Conservation (phyloP, 1,140 invertebrate species). For the Macrotrachela quadricornifera region DNA sequence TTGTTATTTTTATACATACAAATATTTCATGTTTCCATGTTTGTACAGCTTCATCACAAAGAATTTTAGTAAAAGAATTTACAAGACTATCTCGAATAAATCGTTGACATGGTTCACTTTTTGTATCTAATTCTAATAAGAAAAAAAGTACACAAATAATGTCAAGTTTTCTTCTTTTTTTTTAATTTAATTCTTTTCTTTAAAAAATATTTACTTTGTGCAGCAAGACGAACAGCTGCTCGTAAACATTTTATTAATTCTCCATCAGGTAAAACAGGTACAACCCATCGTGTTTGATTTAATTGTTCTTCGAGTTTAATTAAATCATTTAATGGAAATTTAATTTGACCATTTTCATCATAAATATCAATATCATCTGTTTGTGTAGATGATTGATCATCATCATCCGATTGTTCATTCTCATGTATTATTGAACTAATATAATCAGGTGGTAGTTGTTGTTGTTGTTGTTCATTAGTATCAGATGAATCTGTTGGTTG, state of each 20-base stretch:
- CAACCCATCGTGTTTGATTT: conserved; percentile 63
- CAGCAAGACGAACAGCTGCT: conserved; percentile 64
- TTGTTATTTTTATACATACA: too few species aligned
- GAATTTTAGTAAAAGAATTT: conserved; percentile 82
- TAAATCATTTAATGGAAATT: conserved; percentile 4
- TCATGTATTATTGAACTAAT: too few species aligned
- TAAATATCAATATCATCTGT: too few species aligned
- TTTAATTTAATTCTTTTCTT: too few species aligned
- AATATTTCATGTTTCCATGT: conserved; percentile 89
- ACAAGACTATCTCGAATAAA: conserved; percentile 83
- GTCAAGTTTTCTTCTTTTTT: too few species aligned
- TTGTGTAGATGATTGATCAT: too few species aligned
- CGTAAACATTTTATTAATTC: conserved; percentile 73
- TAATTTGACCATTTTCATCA: background rate
- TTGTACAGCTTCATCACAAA: conserved; percentile 90
- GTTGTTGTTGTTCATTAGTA: too few species aligned
- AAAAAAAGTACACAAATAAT: too few species aligned
- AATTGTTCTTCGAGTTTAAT: conserved; percentile 53
- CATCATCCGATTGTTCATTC: too few species aligned
- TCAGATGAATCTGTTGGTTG: too few species aligned
- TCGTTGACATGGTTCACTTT: conserved; percentile 68
- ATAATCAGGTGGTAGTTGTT: too few species aligned
- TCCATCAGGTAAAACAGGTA: conserved; percentile 81
- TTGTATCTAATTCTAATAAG: conserved; percentile 45
- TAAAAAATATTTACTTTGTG: conserved; percentile 37